Conservation (phyloP, 2,113 vertebrate species). For the Cervus canadensis region DNA sequence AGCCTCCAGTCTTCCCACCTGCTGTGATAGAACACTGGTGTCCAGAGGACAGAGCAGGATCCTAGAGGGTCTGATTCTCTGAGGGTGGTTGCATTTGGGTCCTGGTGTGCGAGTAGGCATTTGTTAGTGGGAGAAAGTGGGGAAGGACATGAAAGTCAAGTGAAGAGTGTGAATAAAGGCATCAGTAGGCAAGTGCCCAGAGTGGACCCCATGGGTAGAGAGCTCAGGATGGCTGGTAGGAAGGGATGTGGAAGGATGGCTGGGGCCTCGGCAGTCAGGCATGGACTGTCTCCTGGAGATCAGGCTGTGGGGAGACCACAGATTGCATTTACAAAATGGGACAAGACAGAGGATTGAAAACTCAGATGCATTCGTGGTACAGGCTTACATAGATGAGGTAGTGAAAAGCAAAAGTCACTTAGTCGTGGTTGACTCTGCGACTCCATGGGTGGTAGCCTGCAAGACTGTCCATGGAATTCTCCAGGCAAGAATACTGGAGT, state of each 20-base stretch:
- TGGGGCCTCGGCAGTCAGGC: neutral
- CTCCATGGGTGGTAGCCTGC: neutral
- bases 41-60: neutral
- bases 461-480: neutral
- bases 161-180: neutral
- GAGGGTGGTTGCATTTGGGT: fast-evolving
- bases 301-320: neutral
- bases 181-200: too few species aligned
- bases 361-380: neutral
- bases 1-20: neutral
- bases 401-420: neutral
- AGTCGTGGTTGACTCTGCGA: fast-evolving
- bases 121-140: neutral
- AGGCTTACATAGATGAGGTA: neutral
- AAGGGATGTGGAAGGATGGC: neutral
- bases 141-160: neutral
- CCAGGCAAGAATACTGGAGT: neutral
- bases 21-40: too few species aligned
- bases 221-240: neutral
- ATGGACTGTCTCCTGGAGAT: neutral
- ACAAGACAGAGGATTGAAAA: neutral
- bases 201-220: neutral
- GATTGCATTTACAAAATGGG: neutral
- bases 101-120: neutral
- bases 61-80: neutral